These are phyloP conservation scores for Pocillopora grandis DNA, from an alignment of 92 coral and sea anemone genomes.

Conservation along the genomic window DNA sequence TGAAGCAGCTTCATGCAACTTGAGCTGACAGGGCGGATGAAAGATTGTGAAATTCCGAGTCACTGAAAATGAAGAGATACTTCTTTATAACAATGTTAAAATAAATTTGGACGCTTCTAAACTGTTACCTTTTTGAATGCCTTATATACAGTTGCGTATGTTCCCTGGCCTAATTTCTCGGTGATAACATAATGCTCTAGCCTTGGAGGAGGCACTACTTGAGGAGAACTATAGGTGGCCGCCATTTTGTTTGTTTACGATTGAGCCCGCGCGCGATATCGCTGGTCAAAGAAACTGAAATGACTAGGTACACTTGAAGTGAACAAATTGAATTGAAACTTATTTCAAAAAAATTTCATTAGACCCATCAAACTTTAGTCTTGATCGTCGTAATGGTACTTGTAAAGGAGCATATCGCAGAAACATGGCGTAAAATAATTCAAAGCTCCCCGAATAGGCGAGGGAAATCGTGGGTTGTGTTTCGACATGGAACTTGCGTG, in stretches of 20 bases:
- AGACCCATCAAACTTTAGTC: not conserved
- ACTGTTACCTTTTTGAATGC: constrained; percentile 87
- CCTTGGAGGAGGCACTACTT: constrained; percentile 75
- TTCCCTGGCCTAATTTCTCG: constrained; percentile 97
- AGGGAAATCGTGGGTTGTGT: constrained; percentile 72
- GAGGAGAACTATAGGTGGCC: constrained; percentile 47
- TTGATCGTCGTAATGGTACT: constrained; percentile 29
- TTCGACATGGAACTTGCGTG: constrained; percentile 66
- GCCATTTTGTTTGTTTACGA: constrained; percentile 89
- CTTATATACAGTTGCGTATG: constrained; percentile 96
- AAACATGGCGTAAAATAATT: constrained; percentile 60
- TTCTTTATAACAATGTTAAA: not conserved
- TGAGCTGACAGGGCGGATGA: not conserved
- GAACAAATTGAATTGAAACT: not conserved
- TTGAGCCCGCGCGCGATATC: constrained; percentile 22
- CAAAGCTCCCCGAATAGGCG: constrained; percentile 40
- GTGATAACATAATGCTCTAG: constrained; percentile 89
- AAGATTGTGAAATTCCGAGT: not conserved
- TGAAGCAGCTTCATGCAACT: too few relatives aligned
- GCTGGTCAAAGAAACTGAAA: not conserved
- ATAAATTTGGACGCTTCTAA: not conserved
- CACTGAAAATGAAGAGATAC: not conserved
- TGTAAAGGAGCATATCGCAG: constrained; percentile 11
- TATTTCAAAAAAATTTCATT: not conserved
- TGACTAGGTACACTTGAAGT: not conserved